Base-by-base conservation (phyloP, 2,888 invertebrate species). In the Tipula helvola region DNA sequence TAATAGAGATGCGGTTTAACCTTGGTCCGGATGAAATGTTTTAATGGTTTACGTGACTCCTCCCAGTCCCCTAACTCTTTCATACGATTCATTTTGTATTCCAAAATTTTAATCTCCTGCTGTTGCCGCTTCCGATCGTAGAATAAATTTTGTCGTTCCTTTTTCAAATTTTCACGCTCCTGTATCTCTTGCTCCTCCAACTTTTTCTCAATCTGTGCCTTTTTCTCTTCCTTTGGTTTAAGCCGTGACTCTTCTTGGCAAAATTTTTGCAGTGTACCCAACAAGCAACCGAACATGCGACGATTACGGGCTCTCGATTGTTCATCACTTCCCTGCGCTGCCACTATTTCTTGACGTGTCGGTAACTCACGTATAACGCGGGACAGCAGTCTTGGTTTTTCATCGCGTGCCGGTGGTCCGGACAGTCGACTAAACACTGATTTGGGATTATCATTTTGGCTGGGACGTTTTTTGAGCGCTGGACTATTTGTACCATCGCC, bases 201-300 rank as follows among this genome's bases (percentile, higher is more conserved):
- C 91, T 98, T 97, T 87, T 96, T 96, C 92, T 99, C 99, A 7
- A 99, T 96, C 92, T 90, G 89, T 3, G 93, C 93, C 89, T 97
- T 94, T 91, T 96, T 97, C 87, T 96, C 95, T 90, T 96, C 97
- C 93, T 96, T 97, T 89, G 96, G 95, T 91, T 97, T 97, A 88
- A 97, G 92, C 87, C 95, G 95, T 87, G 97, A 97, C 92, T 98
- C 98, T 90, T 99, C 98, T 90, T 97, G 97, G 89, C 97, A 96
- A 91, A 99, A 99, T 91, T 97, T 97, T 90, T 98, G 97, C 89
- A 99, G 92, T 13, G 99, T 99, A 4, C 99, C 99, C 87, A 99
- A 92, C 83, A 99, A 92, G 28, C 98, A 96, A 8, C 99, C 98
- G 92, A 99, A 99, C 96, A 99, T 99, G 87, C 99, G 94, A 88